Evolutionary conservation across 2,797 vertebrate species (phyloP).

Genomic region (Ceryle rudis): DNA sequence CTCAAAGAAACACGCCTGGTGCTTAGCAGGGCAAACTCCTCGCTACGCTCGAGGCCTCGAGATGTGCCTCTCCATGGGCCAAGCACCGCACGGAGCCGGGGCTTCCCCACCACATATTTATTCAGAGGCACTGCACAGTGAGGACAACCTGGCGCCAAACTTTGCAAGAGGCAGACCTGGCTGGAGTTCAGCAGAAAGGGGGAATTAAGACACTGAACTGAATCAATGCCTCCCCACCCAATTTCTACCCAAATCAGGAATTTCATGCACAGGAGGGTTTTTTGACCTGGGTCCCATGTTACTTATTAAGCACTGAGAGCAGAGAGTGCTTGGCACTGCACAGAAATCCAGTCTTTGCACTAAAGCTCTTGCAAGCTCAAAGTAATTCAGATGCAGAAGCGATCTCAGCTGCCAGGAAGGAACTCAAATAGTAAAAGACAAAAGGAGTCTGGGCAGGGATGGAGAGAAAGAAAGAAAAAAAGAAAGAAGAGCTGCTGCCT

Average conservation of each 20-base stretch:
- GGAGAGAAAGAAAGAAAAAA: neutral
- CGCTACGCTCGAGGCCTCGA: neutral
- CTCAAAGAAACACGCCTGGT: neutral
- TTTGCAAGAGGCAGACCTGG: constrained; percentile 29
- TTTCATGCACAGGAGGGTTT: constrained; percentile 29
- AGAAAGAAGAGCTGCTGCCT: neutral
- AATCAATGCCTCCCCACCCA: neutral
- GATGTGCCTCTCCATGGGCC: neutral
- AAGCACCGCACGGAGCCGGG: fast-evolving
- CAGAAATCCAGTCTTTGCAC: neutral
- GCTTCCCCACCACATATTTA: neutral
- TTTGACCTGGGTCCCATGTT: neutral
- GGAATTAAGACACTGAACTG: constrained; percentile 20
- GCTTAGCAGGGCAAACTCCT: neutral
- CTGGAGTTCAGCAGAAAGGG: neutral
- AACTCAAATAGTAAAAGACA: constrained; percentile 9
- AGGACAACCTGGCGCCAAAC: neutral
- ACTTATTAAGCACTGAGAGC: neutral
- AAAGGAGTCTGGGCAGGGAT: constrained; percentile 13
- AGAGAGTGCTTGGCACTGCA: neutral
- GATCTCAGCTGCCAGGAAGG: neutral
- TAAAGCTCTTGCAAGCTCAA: neutral
- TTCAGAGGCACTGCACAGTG: neutral
- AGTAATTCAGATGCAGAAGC: constrained; percentile 53
- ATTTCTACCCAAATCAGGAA: constrained; percentile 6